Evolutionary conservation across 2,113 vertebrate species (phyloP).

Genomic region (Oreocharis arfaki): DNA sequence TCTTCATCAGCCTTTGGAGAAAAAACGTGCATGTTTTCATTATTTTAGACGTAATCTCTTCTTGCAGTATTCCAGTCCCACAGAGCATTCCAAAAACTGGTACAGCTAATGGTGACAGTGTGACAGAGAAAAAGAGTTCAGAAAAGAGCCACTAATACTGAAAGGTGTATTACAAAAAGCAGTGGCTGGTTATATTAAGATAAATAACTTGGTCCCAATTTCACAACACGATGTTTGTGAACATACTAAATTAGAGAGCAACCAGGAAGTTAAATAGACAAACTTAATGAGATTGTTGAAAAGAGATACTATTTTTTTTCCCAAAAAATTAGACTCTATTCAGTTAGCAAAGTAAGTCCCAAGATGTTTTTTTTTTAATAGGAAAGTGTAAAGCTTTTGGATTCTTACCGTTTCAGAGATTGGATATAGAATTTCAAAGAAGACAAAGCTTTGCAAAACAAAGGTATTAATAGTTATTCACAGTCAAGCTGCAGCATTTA

Average conservation of each 20-base stretch:
- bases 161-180: background rate
- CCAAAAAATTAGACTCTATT: background rate
- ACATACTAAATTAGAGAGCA: background rate
- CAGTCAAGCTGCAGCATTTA: background rate
- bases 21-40: background rate
- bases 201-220: background rate
- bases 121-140: conserved; percentile 20
- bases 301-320: background rate
- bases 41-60: conserved; percentile 32
- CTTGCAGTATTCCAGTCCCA: background rate
- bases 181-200: background rate
- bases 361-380: background rate
- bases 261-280: background rate
- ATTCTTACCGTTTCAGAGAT: background rate
- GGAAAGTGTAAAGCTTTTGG: background rate
- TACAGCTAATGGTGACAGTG: background rate
- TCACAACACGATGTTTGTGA: background rate
- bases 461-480: background rate
- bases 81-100: background rate
- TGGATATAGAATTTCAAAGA: background rate
- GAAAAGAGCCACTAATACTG: background rate
- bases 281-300: background rate
- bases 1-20: background rate
- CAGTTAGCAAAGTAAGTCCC: background rate
- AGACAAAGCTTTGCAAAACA: background rate